Evolutionary conservation across 2,797 vertebrate species (phyloP).

Genomic region (Melanotaenia trifasciata): DNA sequence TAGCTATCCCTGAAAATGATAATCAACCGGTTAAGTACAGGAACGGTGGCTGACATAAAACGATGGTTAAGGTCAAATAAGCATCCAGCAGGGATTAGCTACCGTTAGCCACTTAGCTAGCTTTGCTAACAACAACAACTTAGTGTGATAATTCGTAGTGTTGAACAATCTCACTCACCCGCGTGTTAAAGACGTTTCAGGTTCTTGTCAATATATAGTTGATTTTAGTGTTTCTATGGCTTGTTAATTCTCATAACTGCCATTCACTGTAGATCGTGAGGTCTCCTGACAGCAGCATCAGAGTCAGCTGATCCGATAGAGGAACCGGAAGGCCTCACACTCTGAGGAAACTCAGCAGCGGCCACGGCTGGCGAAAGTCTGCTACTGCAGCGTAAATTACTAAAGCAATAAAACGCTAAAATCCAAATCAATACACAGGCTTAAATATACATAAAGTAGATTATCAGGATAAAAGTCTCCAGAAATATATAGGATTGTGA

Average conservation of each 20-base stretch:
- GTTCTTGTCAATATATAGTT: not conserved
- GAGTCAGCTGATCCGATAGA: slow-evolving; percentile 81
- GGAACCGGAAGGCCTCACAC: slow-evolving; percentile 70
- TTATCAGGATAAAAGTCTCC: not conserved
- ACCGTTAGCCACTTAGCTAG: slow-evolving; percentile 60
- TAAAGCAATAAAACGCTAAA: no score
- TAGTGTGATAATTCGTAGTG: not conserved
- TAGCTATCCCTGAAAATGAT: not conserved
- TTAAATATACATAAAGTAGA: not conserved
- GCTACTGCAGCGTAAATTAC: slow-evolving; percentile 37
- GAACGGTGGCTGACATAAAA: not conserved
- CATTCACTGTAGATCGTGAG: slow-evolving; percentile 60
- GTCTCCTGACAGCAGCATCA: slow-evolving; percentile 79
- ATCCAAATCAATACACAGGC: not conserved
- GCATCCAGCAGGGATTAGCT: slow-evolving; percentile 60
- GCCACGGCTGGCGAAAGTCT: slow-evolving; percentile 33
- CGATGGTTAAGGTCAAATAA: slow-evolving; percentile 57
- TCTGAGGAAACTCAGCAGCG: slow-evolving; percentile 40
- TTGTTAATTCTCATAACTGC: slow-evolving; percentile 74
- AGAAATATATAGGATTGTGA: not conserved
- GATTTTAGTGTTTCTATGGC: slow-evolving; percentile 46
- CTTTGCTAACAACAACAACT: slow-evolving; percentile 35
- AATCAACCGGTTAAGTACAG: not conserved
- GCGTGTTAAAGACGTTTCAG: slow-evolving; percentile 25
- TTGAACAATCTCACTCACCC: slow-evolving; percentile 59